Evolutionary conservation across 2,113 vertebrate species (phyloP).

Genomic region (Lasiurus cinereus): DNA sequence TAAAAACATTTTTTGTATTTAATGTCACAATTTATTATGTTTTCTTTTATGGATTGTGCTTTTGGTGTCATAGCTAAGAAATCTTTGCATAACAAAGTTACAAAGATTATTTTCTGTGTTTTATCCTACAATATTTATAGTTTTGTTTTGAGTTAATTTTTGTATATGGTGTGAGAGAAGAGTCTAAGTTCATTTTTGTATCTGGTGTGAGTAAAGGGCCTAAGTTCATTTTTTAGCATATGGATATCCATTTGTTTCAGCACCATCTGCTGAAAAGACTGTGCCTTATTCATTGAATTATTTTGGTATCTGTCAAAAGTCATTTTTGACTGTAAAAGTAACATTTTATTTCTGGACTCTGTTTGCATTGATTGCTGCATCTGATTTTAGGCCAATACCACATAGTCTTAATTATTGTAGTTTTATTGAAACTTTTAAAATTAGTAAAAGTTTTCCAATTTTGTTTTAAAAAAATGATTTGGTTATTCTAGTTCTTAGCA

Average conservation of each 20-base stretch:
- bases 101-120: not conserved
- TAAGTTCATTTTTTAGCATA: not conserved
- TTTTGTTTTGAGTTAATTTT: slow-evolving; percentile 48
- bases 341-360: slow-evolving; percentile 19
- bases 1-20: slow-evolving; percentile 37
- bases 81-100: slow-evolving; percentile 1
- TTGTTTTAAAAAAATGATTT: slow-evolving; percentile 25
- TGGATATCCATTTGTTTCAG: not conserved
- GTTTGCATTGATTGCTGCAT: not conserved
- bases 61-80: slow-evolving; percentile 19
- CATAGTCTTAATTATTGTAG: not conserved
- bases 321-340: not conserved
- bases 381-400: not conserved
- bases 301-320: slow-evolving; percentile 7
- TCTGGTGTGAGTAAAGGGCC: not conserved
- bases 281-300: not conserved
- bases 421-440: not conserved
- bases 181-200: not conserved
- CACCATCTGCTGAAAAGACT: slow-evolving; percentile 34
- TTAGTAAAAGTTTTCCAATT: not conserved
- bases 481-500: slow-evolving; percentile 5
- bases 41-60: not conserved
- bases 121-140: slow-evolving; percentile 4
- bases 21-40: not conserved
- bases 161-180: not conserved